Conservation (phyloP, 2,888 invertebrate species). For the Brenthis daphne region DNA sequence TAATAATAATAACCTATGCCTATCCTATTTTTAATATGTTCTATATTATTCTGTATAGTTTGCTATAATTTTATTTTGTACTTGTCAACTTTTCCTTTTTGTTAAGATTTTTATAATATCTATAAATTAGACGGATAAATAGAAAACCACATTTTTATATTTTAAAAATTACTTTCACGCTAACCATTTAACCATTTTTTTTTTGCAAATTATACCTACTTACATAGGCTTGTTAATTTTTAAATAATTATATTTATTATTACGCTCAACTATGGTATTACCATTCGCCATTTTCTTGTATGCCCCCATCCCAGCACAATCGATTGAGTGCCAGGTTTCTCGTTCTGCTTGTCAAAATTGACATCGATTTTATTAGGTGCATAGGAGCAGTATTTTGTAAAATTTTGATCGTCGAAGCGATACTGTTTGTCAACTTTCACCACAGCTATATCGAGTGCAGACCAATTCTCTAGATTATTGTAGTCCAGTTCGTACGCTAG, state of each 20-base stretch:
- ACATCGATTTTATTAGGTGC: conserved; percentile 45
- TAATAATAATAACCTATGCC: background rate
- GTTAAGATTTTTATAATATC: too few species aligned
- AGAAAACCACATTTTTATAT: too few species aligned
- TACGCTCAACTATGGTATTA: conserved; percentile 25
- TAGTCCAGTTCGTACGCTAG: conserved; percentile 52
- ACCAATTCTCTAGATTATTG: conserved; percentile 50
- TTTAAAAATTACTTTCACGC: too few species aligned
- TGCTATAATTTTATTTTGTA: too few species aligned
- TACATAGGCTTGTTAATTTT: too few species aligned
- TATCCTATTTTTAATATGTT: too few species aligned
- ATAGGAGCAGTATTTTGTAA: conserved; percentile 45
- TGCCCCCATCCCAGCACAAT: conserved; percentile 53
- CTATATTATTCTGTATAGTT: too few species aligned
- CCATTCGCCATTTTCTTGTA: conserved; percentile 44
- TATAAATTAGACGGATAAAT: too few species aligned
- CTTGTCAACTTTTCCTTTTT: too few species aligned
- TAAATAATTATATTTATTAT: too few species aligned
- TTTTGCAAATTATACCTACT: too few species aligned
- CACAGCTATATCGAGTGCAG: conserved; percentile 54
- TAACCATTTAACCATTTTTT: too few species aligned
- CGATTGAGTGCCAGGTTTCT: conserved; percentile 42
- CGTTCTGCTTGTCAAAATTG: conserved; percentile 47
- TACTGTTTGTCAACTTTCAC: conserved; percentile 53
- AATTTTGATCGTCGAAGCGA: conserved; percentile 39